Conservation (phyloP, 2,888 invertebrate genomes). For the Stictocephala bisonia region DNA sequence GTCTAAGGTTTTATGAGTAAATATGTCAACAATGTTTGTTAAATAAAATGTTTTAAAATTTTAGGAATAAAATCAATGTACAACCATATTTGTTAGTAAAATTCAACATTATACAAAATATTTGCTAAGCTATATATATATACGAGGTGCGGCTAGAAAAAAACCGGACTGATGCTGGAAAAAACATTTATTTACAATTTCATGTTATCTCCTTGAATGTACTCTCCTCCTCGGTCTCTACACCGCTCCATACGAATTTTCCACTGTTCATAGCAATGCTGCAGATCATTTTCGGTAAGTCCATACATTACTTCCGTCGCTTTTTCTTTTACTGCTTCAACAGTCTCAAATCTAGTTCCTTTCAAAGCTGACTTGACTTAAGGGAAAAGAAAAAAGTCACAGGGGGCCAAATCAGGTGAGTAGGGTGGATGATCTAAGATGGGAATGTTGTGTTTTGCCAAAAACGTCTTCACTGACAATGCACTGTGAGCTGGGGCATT, state of each 20-base stretch:
- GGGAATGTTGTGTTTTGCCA: conserved; percentile 54
- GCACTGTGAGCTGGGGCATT: conserved; percentile 54
- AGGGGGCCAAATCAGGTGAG: conserved; percentile 53
- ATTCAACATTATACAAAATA: no score
- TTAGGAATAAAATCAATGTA: no score
- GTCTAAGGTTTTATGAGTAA: no score
- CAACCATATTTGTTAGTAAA: no score
- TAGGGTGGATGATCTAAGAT: conserved; percentile 56
- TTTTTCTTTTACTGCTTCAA: conserved; percentile 5
- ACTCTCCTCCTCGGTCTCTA: conserved; percentile 26
- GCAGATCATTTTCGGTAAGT: conserved; percentile 42
- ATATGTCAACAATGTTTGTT: no score
- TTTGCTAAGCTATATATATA: no score
- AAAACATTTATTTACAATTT: not conserved
- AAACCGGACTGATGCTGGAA: conserved; percentile 10
- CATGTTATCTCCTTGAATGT: not conserved
- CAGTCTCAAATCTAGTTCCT: conserved; percentile 11
- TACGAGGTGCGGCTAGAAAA: conserved; percentile 13
- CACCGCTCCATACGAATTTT: no score
- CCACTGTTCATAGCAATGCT: conserved; percentile 51
- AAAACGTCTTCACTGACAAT: conserved; percentile 53
- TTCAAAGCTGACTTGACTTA: conserved; percentile 42
- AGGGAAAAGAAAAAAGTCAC: conserved; percentile 53
- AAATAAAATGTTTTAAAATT: no score
- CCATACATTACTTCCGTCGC: conserved; percentile 51